A percentile compares a stretch with the other conserved stretches of the same genome.
phyloP scores from a whole-genome alignment of 2,888 invertebrate species.

The Calameuta pallipes region DNA sequence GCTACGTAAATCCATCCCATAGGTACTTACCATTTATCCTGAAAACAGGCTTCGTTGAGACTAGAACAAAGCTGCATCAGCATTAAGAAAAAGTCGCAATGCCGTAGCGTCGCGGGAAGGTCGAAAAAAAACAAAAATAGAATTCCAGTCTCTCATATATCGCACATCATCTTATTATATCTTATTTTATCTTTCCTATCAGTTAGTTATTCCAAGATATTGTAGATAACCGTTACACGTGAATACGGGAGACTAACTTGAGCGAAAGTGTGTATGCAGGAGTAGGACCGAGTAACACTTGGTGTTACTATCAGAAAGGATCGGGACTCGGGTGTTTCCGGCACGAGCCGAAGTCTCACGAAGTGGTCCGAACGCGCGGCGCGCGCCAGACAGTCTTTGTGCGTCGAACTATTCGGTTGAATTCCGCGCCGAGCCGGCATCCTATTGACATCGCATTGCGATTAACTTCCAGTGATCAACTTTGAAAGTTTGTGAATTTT shows the following conservation, averaged over 20 bases:
- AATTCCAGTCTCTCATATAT: background rate
- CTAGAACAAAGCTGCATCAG: background rate
- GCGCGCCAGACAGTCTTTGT: conserved; percentile 63
- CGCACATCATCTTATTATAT: background rate
- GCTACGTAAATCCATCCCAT: background rate
- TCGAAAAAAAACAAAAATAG: background rate
- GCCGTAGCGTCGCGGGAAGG: background rate
- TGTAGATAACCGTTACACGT: background rate
- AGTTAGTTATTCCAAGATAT: background rate
- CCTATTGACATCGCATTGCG: conserved; percentile 4
- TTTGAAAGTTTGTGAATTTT: conserved; percentile 1
- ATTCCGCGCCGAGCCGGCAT: conserved; percentile 25
- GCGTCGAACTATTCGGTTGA: conserved; percentile 59
- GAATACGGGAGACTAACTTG: background rate
- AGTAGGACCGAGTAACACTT: background rate
- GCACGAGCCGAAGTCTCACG: conserved; percentile 53
- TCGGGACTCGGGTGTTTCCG: conserved; percentile 49
- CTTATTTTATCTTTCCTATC: background rate
- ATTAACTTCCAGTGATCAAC: conserved; percentile 4
- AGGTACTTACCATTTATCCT: background rate
- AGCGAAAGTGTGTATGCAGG: background rate
- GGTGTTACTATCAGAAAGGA: conserved; percentile 17
- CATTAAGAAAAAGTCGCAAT: background rate
- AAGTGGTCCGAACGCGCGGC: conserved; percentile 40
- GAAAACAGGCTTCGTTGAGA: background rate